Evolutionary conservation across 1,140 invertebrate species (phyloP).

Genomic region (Zaprionus ghesquierei): DNA sequence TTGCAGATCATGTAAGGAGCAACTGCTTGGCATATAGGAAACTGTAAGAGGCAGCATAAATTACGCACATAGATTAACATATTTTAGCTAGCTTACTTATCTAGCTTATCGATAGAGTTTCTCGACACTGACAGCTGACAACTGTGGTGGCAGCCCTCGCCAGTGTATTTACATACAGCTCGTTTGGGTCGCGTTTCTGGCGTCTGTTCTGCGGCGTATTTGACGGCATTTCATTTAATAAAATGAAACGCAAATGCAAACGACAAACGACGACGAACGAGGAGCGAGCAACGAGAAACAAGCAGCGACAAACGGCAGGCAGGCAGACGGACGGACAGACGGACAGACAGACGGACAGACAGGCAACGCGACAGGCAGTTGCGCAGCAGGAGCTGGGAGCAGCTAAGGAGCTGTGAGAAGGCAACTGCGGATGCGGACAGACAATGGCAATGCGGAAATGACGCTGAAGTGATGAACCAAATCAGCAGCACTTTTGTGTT

Average conservation of each 20-base stretch:
- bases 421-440: not conserved
- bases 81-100: too few species aligned
- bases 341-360: not conserved
- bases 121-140: slow-evolving; percentile 3
- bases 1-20: too few species aligned
- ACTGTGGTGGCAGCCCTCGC: slow-evolving; percentile 40
- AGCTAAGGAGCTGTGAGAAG: not conserved
- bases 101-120: too few species aligned
- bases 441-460: slow-evolving; percentile 64
- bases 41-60: too few species aligned
- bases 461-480: slow-evolving; percentile 72
- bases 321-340: not conserved
- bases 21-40: too few species aligned
- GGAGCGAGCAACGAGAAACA: too few species aligned
- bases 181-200: slow-evolving; percentile 38
- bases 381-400: not conserved
- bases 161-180: slow-evolving; percentile 52
- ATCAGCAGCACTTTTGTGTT: slow-evolving; percentile 76
- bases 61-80: not conserved
- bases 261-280: slow-evolving; percentile 48
- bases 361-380: slow-evolving; percentile 17
- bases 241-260: slow-evolving; percentile 73
- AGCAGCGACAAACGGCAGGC: slow-evolving; percentile 29
- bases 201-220: slow-evolving; percentile 50
- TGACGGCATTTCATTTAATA: slow-evolving; percentile 75